Evolutionary conservation across 2,797 vertebrate genomes (phyloP).

Genomic region (Pseudomugil gertrudae): DNA sequence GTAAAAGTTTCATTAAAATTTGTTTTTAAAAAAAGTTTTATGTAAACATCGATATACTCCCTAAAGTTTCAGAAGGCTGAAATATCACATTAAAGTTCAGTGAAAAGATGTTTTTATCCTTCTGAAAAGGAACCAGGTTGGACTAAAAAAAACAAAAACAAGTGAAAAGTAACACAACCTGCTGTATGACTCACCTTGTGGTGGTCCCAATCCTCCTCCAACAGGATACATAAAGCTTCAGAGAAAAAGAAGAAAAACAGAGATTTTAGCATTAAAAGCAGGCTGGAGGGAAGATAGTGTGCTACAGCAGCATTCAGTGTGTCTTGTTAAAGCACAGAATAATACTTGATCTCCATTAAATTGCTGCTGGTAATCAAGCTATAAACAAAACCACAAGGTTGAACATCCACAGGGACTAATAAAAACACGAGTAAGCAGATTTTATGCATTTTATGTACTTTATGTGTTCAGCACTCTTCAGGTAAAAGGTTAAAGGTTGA

Average conservation of each 20-base stretch:
- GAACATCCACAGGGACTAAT: no score
- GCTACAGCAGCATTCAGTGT: not conserved
- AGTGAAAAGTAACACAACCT: not conserved
- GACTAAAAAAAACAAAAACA: not conserved
- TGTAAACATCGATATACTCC: no score
- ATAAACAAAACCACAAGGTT: no score
- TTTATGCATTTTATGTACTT: no score
- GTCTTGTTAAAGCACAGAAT: not conserved
- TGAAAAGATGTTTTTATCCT: not conserved
- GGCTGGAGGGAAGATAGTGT: not conserved
- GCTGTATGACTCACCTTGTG: constrained; percentile 87
- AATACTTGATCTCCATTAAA: not conserved
- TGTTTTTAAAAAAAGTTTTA: no score
- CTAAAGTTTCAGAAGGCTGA: no score
- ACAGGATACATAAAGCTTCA: constrained; percentile 96
- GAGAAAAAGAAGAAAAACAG: constrained; percentile 28
- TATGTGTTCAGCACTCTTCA: no score
- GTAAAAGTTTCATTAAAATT: no score
- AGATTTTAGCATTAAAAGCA: constrained; percentile 30
- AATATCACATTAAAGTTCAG: not conserved
- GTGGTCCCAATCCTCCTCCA: constrained; percentile 88
- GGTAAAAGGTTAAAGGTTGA: no score
- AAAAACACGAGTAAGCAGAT: not conserved
- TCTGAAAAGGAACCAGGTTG: not conserved
- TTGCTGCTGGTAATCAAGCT: no score